Base-by-base conservation (phyloP, 2,888 invertebrate genomes). In the Teleogryllus oceanicus region DNA sequence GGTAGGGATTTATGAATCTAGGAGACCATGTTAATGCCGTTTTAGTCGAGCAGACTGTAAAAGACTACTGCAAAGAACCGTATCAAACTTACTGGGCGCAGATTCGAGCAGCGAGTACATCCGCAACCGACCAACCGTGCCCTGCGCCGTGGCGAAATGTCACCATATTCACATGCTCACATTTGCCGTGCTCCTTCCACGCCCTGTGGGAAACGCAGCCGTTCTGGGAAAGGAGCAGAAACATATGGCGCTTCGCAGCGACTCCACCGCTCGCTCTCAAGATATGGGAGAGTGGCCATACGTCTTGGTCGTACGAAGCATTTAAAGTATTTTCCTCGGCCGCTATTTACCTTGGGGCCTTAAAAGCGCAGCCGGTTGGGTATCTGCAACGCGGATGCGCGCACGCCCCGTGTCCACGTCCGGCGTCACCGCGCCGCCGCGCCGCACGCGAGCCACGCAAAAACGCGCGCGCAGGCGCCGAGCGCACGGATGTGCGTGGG, bases 231-330 rank as follows among this genome's bases (percentile, higher is more conserved):
- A 62, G 62, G n/a, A 13, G n/a, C n/a, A 62, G 13, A n/a, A n/a
- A 62, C 62, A 62, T 62, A 62, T n/a, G 13, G 13, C 62, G 16
- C n/a, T 62, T 62, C 62, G 62, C 62, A 62, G n/a, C 62, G 16
- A 12, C 11, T 8, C 37, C 37, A 37, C 37, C 37, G 8, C 37
- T 5, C 37, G 37, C 37, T 62, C 13, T n/a, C 16, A 62, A 62
- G 62, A 62, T 62, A 62, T 62, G 62, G 62, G 62, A 62, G 62
- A 62, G 62, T 62, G 62, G 62, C 62, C 62, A 62, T 62, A 62
- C n/a, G 11, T 62, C n/a, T n/a, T 62, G 62, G 62, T 18, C 62
- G 13, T 62, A 62, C 62, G n/a, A 62, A 62, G 62, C 62, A 62
- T 62, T n/a, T n/a, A 62, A 62, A 62, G 62, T 18, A 62, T 62